Evolutionary conservation across 2,113 vertebrate species (phyloP).

Genomic region (Isurus oxyrinchus): DNA sequence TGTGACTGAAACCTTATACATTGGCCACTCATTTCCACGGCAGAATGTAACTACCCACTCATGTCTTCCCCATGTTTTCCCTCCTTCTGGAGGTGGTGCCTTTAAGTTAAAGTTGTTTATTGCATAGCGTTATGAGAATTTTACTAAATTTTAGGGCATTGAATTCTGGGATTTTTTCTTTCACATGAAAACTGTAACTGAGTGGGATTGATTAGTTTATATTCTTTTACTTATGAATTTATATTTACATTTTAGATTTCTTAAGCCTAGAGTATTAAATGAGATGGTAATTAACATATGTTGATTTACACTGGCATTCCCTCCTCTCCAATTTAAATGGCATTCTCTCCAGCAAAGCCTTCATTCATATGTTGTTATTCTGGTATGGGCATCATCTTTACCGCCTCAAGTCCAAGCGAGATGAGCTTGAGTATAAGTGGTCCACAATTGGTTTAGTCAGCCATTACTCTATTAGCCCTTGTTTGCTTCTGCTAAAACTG

Average conservation of each 20-base stretch:
- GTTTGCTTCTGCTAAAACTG: background rate
- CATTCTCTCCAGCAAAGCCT: background rate
- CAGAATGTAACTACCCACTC: background rate
- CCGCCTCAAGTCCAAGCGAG: no score
- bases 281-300: background rate
- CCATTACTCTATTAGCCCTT: background rate
- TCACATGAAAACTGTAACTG: background rate
- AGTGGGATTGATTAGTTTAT: background rate
- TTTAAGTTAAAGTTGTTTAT: background rate
- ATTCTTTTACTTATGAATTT: background rate
- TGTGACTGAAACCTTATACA: background rate
- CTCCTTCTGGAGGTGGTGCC: background rate
- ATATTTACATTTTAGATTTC: background rate
- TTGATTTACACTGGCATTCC: background rate
- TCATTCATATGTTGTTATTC: background rate
- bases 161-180: background rate
- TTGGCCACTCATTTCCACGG: background rate
- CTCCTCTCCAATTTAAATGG: background rate
- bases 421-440: no score
- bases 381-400: background rate
- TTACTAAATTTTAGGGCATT: background rate
- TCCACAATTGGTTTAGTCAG: background rate
- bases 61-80: background rate
- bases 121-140: background rate
- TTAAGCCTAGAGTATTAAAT: background rate